Base-by-base conservation (phyloP, 2,888 invertebrate species). In the Drosophila flavopinicola region DNA sequence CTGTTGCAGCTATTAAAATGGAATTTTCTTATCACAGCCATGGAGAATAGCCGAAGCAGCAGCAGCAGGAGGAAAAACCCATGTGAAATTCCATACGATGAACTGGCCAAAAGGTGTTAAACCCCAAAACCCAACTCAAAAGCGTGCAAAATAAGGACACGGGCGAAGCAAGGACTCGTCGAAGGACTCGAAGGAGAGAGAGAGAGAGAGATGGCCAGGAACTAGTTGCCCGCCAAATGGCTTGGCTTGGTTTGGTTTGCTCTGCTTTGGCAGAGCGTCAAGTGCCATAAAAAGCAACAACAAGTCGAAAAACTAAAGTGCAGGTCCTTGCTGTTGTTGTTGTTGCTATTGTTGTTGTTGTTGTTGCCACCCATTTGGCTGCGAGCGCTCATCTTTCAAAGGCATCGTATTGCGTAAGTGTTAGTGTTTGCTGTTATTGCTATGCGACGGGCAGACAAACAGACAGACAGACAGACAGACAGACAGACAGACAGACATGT, bases 221-320 rank as follows among this genome's bases (percentile, higher is more conserved):
- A 24, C 20, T 33, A 38, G 48, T 48, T 47, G 13, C 41, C 61
- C 58, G 52, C 45, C 66, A 75, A 82, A 72, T 75, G 75, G 67
- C 73, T 63, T 78, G 75, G 66, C 57, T 54, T 24, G 45, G 63
- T 64, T 45, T 52, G 29, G 66, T 65, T 67, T 24, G 45, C 60
- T 64, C 41, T 52, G 29, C 64, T 65, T 67, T 79, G 80, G 83
- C 86, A 66, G 52, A 61, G 80, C 84, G 80, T 82, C 80, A 82
- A 82, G 80, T 86, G 75, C 80, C 86, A 84, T 82, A 86, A 86
- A 86, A 83, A 74, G 52, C 69, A 79, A 80, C 38, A 37, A 32
- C 86, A 86, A 80, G 44, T 17, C 70, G 86, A 68, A 82, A 86
- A 85, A 78, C 69, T 78, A 78, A 83, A 79, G 79, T 85, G 85